Percentiles rank a stretch among this genome's conserved stretches.
These are phyloP conservation scores for Pipra filicauda DNA, from an alignment of 2,113 vertebrate species.

Conservation along the genomic window DNA sequence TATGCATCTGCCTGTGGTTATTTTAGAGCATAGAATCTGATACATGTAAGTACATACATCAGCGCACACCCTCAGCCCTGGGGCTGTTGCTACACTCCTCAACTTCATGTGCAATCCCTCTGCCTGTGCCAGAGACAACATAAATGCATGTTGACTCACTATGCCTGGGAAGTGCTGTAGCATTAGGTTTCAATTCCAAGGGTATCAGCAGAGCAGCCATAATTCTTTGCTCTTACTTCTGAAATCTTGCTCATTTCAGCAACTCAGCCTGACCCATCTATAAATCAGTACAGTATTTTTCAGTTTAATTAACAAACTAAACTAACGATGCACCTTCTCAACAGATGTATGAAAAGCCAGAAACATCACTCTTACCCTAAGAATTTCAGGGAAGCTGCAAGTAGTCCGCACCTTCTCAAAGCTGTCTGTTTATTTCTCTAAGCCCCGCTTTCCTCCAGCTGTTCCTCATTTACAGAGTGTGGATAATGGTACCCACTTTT, in stretches of 20 bases:
- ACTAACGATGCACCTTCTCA: background rate
- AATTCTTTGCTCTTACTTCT: background rate
- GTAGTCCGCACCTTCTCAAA: background rate
- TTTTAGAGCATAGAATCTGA: background rate
- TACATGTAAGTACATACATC: background rate
- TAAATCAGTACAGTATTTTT: background rate
- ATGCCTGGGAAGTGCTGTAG: background rate
- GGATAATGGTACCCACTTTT: background rate
- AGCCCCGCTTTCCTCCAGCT: background rate
- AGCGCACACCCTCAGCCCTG: background rate
- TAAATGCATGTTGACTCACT: background rate
- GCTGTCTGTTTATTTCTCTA: background rate
- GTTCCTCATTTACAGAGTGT: background rate
- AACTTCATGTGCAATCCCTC: background rate
- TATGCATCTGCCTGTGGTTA: background rate
- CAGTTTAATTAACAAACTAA: slow-evolving; percentile 10
- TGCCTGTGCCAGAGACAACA: background rate
- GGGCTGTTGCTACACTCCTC: background rate
- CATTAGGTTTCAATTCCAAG: background rate
- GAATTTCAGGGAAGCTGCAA: background rate
- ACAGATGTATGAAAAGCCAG: background rate
- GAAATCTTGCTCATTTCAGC: background rate
- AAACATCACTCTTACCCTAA: background rate
- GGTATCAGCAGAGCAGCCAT: background rate
- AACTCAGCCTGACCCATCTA: background rate